phyloP scores from a whole-genome alignment of 2,113 vertebrate species.

The Boulengerochromis microlepis region DNA sequence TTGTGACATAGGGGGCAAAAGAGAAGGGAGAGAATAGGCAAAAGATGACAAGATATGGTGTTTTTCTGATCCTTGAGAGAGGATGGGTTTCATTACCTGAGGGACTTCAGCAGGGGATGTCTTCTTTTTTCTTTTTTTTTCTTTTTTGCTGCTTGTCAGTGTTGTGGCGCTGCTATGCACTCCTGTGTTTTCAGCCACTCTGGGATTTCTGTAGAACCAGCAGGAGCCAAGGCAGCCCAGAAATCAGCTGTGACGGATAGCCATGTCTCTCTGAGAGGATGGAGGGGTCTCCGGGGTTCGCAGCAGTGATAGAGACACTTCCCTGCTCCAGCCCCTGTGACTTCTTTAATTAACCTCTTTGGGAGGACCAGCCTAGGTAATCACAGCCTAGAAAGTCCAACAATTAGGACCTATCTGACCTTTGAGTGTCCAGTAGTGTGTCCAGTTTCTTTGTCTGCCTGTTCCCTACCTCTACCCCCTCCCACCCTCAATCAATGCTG shows the following conservation, averaged over 20 bases:
- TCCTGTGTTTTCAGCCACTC: slow-evolving; percentile 35
- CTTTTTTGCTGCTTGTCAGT: slow-evolving; percentile 22
- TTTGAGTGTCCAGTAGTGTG: background rate
- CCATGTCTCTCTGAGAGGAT: slow-evolving; percentile 25
- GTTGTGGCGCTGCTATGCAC: background rate
- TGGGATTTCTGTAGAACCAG: slow-evolving; percentile 25
- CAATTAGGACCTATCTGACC: slow-evolving; percentile 48
- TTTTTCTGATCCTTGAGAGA: slow-evolving; percentile 33
- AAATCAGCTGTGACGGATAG: slow-evolving; percentile 49
- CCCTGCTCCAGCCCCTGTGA: slow-evolving; percentile 10
- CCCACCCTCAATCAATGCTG: background rate
- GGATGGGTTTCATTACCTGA: slow-evolving; percentile 47
- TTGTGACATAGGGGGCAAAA: slow-evolving; percentile 13
- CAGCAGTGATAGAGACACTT: slow-evolving; percentile 46
- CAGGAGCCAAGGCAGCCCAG: background rate
- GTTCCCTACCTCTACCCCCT: background rate
- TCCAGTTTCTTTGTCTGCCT: background rate
- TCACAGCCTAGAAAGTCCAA: slow-evolving; percentile 30
- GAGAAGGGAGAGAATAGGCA: background rate
- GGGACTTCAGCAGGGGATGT: slow-evolving; percentile 26
- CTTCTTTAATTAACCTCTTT: slow-evolving; percentile 66
- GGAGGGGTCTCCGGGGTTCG: slow-evolving; percentile 31
- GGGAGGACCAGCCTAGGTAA: slow-evolving; percentile 41
- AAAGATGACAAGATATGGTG: slow-evolving; percentile 39
- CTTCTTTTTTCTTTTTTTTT: background rate